These are phyloP conservation scores for Apotomis capreana DNA, from an alignment of 2,888 invertebrate species.

Conservation along the genomic window DNA sequence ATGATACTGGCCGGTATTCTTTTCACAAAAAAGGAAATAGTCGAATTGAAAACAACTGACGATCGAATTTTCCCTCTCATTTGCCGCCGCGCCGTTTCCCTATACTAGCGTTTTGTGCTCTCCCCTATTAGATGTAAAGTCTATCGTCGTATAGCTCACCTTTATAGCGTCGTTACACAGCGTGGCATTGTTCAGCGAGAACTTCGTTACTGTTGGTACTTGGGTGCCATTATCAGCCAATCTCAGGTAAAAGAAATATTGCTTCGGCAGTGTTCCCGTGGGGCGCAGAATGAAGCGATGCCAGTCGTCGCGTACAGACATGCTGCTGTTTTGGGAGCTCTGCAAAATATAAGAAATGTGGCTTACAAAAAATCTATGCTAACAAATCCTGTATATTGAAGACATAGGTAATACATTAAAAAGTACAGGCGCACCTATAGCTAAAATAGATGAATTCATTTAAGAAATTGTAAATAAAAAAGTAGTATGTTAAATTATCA, in stretches of 20 bases:
- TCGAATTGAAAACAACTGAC: conserved; percentile 31
- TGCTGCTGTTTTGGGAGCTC: conserved; percentile 53
- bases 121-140: neutral
- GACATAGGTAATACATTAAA: no score
- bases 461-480: no score
- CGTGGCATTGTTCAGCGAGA: conserved; percentile 64
- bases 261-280: conserved; percentile 51
- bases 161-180: conserved; percentile 67
- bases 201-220: conserved; percentile 59
- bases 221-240: conserved; percentile 51
- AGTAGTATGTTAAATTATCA: no score
- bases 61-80: conserved; percentile 21
- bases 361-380: no score
- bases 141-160: conserved; percentile 52
- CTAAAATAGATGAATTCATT: no score
- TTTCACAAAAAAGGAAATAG: conserved; percentile 6
- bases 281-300: conserved; percentile 58
- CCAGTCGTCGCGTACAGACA: conserved; percentile 51
- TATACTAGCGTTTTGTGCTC: neutral
- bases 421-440: no score
- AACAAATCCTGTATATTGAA: no score
- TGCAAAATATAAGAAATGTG: conserved; percentile 48
- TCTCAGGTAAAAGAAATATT: conserved; percentile 60
- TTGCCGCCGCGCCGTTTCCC: neutral
- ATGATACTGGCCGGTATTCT: conserved; percentile 12